Percentiles rank a stretch among this genome's conserved stretches.
Conservation (phyloP, 2,797 vertebrate species). For the Paedocypris micromegethes region DNA sequence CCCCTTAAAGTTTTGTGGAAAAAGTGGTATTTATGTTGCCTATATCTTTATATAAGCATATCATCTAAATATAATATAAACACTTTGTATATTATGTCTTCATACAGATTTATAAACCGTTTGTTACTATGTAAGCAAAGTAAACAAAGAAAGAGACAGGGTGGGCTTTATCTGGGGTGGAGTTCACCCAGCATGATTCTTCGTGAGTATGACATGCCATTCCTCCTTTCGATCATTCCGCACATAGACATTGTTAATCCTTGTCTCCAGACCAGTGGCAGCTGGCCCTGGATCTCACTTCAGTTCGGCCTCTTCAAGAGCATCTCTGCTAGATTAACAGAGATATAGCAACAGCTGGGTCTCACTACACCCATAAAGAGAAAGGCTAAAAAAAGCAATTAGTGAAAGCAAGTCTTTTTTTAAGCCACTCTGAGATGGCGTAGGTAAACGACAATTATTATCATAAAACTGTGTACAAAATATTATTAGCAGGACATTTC, state of each 20-base stretch:
- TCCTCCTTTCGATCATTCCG: constrained; percentile 37
- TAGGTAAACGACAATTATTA: constrained; percentile 24
- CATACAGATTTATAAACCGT: constrained; percentile 15
- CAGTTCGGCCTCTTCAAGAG: constrained; percentile 46
- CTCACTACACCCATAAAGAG: constrained; percentile 10
- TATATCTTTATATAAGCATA: too few species aligned
- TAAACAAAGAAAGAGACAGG: constrained; percentile 7
- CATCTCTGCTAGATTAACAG: constrained; percentile 43
- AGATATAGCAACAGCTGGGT: constrained; percentile 23
- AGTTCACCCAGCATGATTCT: constrained; percentile 13
- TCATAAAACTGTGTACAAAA: too few species aligned
- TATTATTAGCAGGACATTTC: too few species aligned
- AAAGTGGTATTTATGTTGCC: too few species aligned
- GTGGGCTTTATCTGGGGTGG: constrained; percentile 20
- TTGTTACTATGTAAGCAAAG: too few species aligned
- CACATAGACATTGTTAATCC: constrained; percentile 43
- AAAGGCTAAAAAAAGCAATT: constrained; percentile 25
- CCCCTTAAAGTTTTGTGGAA: not conserved
- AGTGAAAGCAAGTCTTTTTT: constrained; percentile 10
- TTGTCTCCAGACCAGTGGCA: constrained; percentile 46
- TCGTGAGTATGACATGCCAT: constrained; percentile 29
- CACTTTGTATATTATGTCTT: constrained; percentile 3
- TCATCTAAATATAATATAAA: too few species aligned
- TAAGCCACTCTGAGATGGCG: constrained; percentile 13
- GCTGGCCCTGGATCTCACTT: constrained; percentile 54